Base-by-base conservation (phyloP, 2,888 invertebrate genomes). In the Melieria picta region DNA sequence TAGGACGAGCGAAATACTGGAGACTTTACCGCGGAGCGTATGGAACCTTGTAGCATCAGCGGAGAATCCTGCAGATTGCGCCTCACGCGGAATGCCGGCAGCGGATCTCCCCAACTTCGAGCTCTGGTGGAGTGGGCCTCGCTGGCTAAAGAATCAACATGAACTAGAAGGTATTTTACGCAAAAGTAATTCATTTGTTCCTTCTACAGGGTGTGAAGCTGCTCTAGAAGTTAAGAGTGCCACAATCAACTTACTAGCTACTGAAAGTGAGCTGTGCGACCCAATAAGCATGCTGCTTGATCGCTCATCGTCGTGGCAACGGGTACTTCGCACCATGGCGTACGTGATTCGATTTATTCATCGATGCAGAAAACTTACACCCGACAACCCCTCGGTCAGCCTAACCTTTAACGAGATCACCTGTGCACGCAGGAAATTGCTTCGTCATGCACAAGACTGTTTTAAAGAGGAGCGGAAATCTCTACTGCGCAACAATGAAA, bases 291-390 rank as follows among this genome's bases (percentile, higher is more conserved):
- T 7, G 1, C 55, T 50, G 6, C 57, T 68, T 10, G 56, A 71
- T 45, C 55, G 55, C 42, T 46, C n/a, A 4, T 71, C 72, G 4
- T 56, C 42, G 0, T 75, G 72, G 73, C 4, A 30, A 30, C 30
- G 30, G 30, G 30, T 30, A 30, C 7, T 72, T 58, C 72, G 73
- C 3, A 61, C 69, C 4, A 47, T 68, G 6, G 72, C 71, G 6
- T 71, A 72, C 43, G 60, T 71, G 13, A 46, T 13, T n/a, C 72
- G 74, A 6, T 74, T 74, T 55, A 69, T 65, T 9, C 71, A 72
- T 46, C 5, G 6, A 7, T 9, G 4, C 30, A 47, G 48, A 5
- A 45, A 11, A 30, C 13, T 11, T 60, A 42, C 30, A 43, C 42
- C 42, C 13, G 5, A n/a, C 6, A 48, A 7, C 42, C 52, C 46